Evolutionary conservation across 2,797 vertebrate genomes (phyloP).

Genomic region (Mormyrus proboscirostris): DNA sequence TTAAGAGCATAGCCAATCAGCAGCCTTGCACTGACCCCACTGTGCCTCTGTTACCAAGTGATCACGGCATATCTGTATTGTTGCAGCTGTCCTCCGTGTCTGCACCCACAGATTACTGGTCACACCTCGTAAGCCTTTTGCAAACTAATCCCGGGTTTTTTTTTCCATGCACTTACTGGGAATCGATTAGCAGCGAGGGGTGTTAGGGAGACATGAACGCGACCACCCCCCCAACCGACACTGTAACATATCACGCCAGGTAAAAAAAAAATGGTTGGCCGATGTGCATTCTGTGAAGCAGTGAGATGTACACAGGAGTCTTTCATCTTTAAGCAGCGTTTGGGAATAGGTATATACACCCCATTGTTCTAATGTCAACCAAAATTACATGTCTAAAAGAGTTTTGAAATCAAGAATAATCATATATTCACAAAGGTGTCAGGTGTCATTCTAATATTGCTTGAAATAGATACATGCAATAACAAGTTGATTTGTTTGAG

Average conservation of each 20-base stretch:
- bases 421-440: neutral
- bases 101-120: slow-evolving; percentile 46
- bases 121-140: slow-evolving; percentile 45
- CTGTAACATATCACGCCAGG: neutral
- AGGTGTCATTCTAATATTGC: neutral
- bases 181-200: slow-evolving; percentile 44
- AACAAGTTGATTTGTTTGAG: neutral
- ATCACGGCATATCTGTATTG: slow-evolving; percentile 36
- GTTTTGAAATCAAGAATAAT: neutral
- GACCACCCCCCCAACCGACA: slow-evolving; percentile 38
- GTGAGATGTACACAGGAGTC: slow-evolving; percentile 48
- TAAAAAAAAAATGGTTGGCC: slow-evolving; percentile 16
- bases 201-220: slow-evolving; percentile 8
- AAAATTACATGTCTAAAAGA: neutral
- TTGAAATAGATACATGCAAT: neutral
- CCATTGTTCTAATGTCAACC: neutral
- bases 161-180: slow-evolving; percentile 38
- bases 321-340: neutral
- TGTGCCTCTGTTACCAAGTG: neutral
- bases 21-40: neutral
- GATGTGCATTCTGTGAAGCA: neutral
- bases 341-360: neutral
- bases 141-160: slow-evolving; percentile 45
- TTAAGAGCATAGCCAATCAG: neutral
- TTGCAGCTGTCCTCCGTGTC: slow-evolving; percentile 37